Conservation (phyloP, 2,888 invertebrate species). For the Invenusta paracnida region DNA sequence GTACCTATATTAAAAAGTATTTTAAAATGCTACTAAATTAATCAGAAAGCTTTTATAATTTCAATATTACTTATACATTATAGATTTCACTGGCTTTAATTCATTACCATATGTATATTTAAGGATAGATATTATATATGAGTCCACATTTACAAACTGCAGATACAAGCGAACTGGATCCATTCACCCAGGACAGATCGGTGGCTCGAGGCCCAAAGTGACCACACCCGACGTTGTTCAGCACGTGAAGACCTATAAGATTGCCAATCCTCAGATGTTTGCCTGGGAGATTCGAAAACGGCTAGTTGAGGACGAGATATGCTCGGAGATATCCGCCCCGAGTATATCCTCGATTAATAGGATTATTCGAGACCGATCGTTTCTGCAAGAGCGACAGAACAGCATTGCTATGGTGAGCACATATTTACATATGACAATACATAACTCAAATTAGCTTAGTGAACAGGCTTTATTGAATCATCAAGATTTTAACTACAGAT, state of each 20-base stretch:
- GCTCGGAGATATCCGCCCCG: conserved; percentile 59
- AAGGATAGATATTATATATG: neutral
- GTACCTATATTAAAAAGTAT: too few relatives aligned
- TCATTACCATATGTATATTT: neutral
- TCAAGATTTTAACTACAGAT: too few relatives aligned
- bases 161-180: conserved; percentile 60
- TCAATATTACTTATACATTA: too few relatives aligned
- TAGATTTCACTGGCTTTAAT: too few relatives aligned
- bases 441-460: too few relatives aligned
- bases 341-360: conserved; percentile 60
- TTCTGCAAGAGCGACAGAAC: neutral
- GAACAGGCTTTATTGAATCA: too few relatives aligned
- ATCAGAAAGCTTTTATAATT: too few relatives aligned
- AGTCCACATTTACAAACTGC: conserved; percentile 31
- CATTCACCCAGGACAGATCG: conserved; percentile 60
- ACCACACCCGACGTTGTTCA: conserved; percentile 59
- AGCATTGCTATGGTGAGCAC: neutral
- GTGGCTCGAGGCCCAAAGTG: conserved; percentile 60
- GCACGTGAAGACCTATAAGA: conserved; percentile 56
- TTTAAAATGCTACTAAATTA: too few relatives aligned
- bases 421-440: too few relatives aligned
- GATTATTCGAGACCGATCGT: conserved; percentile 55
- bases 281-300: conserved; percentile 61
- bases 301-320: conserved; percentile 56
- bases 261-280: conserved; percentile 60